These are phyloP conservation scores for Chromis chromis DNA, from an alignment of 2,797 vertebrate species.

Conservation along the genomic window DNA sequence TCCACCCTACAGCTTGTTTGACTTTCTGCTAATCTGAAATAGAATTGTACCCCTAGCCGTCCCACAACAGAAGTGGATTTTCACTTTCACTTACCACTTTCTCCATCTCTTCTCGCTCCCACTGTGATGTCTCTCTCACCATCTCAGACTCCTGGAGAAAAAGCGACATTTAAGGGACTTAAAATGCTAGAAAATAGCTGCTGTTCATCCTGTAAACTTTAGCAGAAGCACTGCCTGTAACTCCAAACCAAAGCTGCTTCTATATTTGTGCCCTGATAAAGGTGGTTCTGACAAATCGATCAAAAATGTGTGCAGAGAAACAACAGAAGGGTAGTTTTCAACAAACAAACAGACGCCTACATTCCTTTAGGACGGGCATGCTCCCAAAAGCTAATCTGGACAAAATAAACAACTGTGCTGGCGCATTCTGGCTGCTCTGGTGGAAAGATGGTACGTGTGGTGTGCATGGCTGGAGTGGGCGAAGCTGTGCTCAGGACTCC, in stretches of 20 bases:
- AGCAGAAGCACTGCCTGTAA: no score
- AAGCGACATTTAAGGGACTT: conserved; percentile 21
- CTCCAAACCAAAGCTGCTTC: neutral
- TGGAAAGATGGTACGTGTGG: conserved; percentile 45
- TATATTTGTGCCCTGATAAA: neutral
- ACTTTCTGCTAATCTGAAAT: conserved; percentile 18
- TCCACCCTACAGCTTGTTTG: conserved; percentile 4
- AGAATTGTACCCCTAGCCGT: conserved; percentile 1
- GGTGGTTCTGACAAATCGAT: neutral
- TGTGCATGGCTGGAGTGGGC: conserved; percentile 33
- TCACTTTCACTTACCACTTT: conserved; percentile 89
- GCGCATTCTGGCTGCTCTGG: conserved; percentile 50
- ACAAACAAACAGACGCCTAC: conserved; percentile 34
- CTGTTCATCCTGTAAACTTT: conserved; percentile 9
- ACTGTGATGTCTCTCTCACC: conserved; percentile 91
- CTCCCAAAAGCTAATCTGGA: conserved; percentile 62
- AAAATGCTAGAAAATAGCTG: neutral
- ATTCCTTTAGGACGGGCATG: conserved; percentile 53
- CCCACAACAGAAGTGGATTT: conserved; percentile 8
- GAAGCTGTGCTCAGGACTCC: conserved; percentile 42
- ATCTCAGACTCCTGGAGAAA: conserved; percentile 91
- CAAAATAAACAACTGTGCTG: conserved; percentile 66
- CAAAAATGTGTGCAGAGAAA: conserved; percentile 15
- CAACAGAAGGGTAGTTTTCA: conserved; percentile 24
- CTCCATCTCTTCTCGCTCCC: conserved; percentile 93